phyloP scores from a whole-genome alignment of 2,797 vertebrate genomes.

The Sebastes matsubarae region DNA sequence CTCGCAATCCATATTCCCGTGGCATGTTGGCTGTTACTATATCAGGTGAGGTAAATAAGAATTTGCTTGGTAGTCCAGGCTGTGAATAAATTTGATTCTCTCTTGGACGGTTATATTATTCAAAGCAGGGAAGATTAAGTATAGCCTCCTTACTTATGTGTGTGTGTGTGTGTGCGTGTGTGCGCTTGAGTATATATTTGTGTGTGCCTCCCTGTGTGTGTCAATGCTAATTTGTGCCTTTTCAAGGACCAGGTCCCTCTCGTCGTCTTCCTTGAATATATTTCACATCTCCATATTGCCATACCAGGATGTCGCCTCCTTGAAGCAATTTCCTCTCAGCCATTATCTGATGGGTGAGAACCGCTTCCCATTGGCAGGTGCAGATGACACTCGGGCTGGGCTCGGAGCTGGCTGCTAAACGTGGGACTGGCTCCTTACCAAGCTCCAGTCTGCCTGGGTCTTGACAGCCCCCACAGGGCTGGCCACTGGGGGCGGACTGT shows the following conservation, averaged over 20 bases:
- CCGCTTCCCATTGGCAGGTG: slow-evolving; percentile 75
- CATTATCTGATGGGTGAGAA: slow-evolving; percentile 80
- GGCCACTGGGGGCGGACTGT: slow-evolving; percentile 75
- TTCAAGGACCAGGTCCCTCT: slow-evolving; percentile 70
- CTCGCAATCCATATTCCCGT: slow-evolving; percentile 37
- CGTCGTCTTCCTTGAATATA: slow-evolving; percentile 61
- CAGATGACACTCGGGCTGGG: slow-evolving; percentile 72
- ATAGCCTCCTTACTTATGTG: slow-evolving; percentile 35
- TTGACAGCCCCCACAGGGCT: slow-evolving; percentile 72
- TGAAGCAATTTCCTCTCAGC: slow-evolving; percentile 81
- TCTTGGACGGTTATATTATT: slow-evolving; percentile 67
- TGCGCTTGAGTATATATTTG: slow-evolving; percentile 8
- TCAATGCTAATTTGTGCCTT: slow-evolving; percentile 70
- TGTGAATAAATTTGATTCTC: slow-evolving; percentile 71
- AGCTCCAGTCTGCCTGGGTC: slow-evolving; percentile 65
- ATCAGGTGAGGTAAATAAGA: slow-evolving; percentile 71
- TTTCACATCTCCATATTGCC: slow-evolving; percentile 77
- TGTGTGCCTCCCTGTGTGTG: background rate
- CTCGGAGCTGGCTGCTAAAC: slow-evolving; percentile 73
- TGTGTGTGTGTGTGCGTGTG: slow-evolving; percentile 2
- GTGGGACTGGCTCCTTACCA: slow-evolving; percentile 69
- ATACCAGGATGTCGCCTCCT: slow-evolving; percentile 73
- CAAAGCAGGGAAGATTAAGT: slow-evolving; percentile 72
- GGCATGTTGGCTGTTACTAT: slow-evolving; percentile 57
- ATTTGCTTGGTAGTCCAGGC: slow-evolving; percentile 55